Conservation (phyloP, 2,888 invertebrate genomes). For the Hydrotaea cyrtoneurina region DNA sequence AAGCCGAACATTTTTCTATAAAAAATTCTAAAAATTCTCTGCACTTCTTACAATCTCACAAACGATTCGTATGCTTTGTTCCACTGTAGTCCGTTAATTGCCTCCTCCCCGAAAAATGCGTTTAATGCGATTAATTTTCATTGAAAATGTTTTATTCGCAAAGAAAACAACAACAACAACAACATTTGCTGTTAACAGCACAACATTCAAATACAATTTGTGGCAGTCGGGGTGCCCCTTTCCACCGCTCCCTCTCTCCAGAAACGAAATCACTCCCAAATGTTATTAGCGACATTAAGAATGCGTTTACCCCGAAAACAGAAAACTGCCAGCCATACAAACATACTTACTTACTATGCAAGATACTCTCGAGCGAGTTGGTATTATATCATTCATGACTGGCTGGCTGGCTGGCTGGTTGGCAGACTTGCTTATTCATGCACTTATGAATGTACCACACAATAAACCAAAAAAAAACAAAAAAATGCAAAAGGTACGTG, state of each 20-base stretch:
- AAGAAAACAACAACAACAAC: constrained; percentile 8
- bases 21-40: no score
- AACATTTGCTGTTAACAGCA: constrained; percentile 27
- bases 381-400: constrained; percentile 51
- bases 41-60: no score
- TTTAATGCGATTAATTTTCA: constrained; percentile 57
- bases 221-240: background rate
- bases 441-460: constrained; percentile 5
- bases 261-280: background rate
- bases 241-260: background rate
- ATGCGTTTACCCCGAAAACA: constrained; percentile 41
- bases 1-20: no score
- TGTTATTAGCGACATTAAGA: constrained; percentile 46
- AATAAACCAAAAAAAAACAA: background rate
- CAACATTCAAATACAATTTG: constrained; percentile 52
- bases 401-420: background rate
- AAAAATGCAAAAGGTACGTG: background rate
- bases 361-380: background rate
- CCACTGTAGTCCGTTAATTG: constrained; percentile 37
- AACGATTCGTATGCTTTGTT: background rate
- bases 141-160: constrained; percentile 37
- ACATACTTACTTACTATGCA: no score
- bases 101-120: constrained; percentile 48
- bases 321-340: background rate
- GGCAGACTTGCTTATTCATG: background rate